Evolutionary conservation across 2,888 invertebrate species (phyloP).

Genomic region (Anoplius nigerrimus): DNA sequence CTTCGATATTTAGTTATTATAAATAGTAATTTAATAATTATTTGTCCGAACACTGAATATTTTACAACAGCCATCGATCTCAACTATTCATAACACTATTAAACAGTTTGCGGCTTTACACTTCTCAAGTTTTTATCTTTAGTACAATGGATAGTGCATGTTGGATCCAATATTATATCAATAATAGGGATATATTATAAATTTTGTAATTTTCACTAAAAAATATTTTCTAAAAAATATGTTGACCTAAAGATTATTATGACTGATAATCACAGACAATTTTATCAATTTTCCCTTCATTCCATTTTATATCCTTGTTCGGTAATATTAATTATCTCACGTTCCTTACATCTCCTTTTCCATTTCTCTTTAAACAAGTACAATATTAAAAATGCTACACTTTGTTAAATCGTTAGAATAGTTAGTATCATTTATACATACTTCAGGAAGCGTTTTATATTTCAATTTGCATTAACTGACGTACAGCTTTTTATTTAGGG

Average conservation of each 20-base stretch:
- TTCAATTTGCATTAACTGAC: slow-evolving; percentile 39
- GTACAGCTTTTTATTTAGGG: slow-evolving; percentile 25
- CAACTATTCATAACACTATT: slow-evolving; percentile 69
- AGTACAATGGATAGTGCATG: slow-evolving; percentile 58
- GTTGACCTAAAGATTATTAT: slow-evolving; percentile 74
- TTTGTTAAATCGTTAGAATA: slow-evolving; percentile 62
- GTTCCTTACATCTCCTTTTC: slow-evolving; percentile 35
- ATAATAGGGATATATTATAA: slow-evolving; percentile 73
- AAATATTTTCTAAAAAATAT: slow-evolving; percentile 75
- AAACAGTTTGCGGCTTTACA: slow-evolving; percentile 66
- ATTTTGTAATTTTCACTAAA: slow-evolving; percentile 73
- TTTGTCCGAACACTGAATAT: slow-evolving; percentile 73
- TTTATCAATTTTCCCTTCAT: slow-evolving; percentile 61
- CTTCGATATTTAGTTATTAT: slow-evolving; percentile 64
- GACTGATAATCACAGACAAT: slow-evolving; percentile 75
- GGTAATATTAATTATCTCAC: slow-evolving; percentile 44
- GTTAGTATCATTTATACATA: slow-evolving; percentile 52
- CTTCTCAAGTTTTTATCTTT: slow-evolving; percentile 49
- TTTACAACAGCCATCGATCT: slow-evolving; percentile 73
- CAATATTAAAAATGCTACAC: slow-evolving; percentile 59
- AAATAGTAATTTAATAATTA: slow-evolving; percentile 70
- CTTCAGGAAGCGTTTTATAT: slow-evolving; percentile 57
- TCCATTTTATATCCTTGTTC: slow-evolving; percentile 41
- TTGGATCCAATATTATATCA: slow-evolving; percentile 71
- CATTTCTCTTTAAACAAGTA: slow-evolving; percentile 50